phyloP scores from a whole-genome alignment of 2,888 invertebrate genomes.

The Rhagophthalmus giganteus region DNA sequence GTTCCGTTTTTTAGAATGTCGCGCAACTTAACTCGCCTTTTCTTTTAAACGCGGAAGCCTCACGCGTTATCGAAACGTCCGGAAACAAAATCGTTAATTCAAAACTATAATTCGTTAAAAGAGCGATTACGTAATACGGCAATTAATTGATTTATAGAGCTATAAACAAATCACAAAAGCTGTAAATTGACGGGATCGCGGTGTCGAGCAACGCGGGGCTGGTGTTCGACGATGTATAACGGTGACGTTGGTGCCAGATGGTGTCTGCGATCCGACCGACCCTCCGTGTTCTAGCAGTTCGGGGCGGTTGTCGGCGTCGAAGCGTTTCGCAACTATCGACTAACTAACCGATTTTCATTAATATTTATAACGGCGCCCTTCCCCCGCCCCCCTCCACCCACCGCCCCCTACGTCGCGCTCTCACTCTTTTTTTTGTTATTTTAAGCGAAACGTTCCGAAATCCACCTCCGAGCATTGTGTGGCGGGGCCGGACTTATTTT shows the following conservation, averaged over 20 bases:
- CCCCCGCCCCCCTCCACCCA: too few species aligned
- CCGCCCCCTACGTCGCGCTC: too few species aligned
- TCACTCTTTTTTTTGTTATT: conserved; percentile 12
- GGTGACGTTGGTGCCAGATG: conserved; percentile 28
- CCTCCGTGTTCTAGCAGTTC: conserved; percentile 18
- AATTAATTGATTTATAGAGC: conserved; percentile 28
- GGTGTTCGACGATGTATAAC: conserved; percentile 25
- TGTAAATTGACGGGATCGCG: conserved; percentile 25
- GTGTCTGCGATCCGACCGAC: conserved; percentile 21
- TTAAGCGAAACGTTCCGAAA: conserved; percentile 9
- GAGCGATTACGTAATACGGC: conserved; percentile 1
- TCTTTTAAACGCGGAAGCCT: too few species aligned
- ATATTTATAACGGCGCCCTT: conserved; percentile 18
- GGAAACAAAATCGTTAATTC: too few species aligned
- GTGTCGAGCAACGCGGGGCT: conserved; percentile 26
- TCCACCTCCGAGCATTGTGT: conserved; percentile 10
- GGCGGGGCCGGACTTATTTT: conserved; percentile 1
- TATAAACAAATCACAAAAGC: conserved; percentile 30
- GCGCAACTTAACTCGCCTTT: too few species aligned
- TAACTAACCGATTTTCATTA: conserved; percentile 25
- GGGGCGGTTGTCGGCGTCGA: conserved; percentile 17
- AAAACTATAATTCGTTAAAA: conserved; percentile 5
- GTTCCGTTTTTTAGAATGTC: too few species aligned
- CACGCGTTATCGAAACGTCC: too few species aligned
- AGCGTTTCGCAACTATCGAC: conserved; percentile 18